Evolutionary conservation across 2,113 vertebrate genomes (phyloP).

Genomic region (Eptesicus fuscus): DNA sequence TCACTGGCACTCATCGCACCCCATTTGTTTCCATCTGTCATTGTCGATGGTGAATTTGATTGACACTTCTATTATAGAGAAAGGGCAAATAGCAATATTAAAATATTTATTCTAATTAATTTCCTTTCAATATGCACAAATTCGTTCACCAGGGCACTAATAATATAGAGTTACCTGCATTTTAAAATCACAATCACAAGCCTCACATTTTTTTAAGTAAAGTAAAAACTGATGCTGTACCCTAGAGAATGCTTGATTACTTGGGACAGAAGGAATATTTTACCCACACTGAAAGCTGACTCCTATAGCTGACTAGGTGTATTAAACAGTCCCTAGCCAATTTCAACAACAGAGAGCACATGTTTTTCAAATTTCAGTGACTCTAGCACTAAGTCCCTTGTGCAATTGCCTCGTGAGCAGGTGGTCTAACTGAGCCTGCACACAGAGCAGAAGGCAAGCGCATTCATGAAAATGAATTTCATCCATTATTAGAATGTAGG

Average conservation of each 20-base stretch:
- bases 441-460: background rate
- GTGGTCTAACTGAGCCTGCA: background rate
- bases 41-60: no score
- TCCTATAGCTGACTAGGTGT: background rate
- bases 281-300: background rate
- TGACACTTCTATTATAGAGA: conserved; percentile 46
- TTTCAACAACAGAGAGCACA: background rate
- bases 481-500: background rate
- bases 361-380: background rate
- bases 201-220: background rate
- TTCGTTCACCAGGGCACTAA: no score
- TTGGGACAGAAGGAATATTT: background rate
- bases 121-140: no score
- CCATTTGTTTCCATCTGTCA: no score
- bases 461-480: background rate
- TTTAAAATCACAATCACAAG: background rate
- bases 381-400: background rate
- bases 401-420: background rate
- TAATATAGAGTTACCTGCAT: background rate
- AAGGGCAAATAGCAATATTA: no score
- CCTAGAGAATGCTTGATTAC: background rate
- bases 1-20: no score
- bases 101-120: no score
- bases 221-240: background rate
- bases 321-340: background rate